These are phyloP conservation scores for Andrena trimmerana DNA, from an alignment of 2,888 invertebrate species.

Conservation along the genomic window DNA sequence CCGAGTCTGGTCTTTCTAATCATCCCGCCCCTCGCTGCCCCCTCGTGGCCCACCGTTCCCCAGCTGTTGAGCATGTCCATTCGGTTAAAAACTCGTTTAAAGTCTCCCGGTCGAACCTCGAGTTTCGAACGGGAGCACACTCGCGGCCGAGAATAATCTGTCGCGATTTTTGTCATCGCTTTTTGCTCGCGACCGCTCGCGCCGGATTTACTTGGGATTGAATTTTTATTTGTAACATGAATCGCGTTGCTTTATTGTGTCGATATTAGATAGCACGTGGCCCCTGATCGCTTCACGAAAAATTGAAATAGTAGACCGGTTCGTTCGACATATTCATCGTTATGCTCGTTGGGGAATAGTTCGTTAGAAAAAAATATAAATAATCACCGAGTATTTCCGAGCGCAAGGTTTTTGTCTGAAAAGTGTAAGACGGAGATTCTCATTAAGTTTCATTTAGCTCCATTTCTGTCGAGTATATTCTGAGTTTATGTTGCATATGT, in stretches of 20 bases:
- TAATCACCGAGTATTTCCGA: too few species aligned
- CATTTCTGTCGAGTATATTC: too few species aligned
- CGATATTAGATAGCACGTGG: neutral
- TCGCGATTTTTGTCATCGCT: neutral
- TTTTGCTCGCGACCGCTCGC: neutral
- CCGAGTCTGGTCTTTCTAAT: constrained; percentile 27
- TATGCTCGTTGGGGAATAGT: neutral
- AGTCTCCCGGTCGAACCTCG: neutral
- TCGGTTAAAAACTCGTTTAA: constrained; percentile 38
- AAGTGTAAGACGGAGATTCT: too few species aligned
- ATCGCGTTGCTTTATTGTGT: neutral
- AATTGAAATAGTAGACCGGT: neutral
- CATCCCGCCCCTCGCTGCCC: neutral
- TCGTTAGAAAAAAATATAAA: constrained; percentile 1
- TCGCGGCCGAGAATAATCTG: neutral
- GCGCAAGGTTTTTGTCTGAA: too few species aligned
- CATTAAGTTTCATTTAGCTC: too few species aligned
- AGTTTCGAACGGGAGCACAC: neutral
- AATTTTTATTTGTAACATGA: constrained; percentile 13
- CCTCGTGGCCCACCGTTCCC: neutral
- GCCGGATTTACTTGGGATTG: neutral
- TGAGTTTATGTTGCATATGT: too few species aligned
- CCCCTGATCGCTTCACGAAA: neutral
- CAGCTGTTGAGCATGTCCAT: constrained; percentile 20
- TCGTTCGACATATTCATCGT: neutral